phyloP scores from a whole-genome alignment of 1,140 invertebrate genomes.

The Macrocentrus cingulum region DNA sequence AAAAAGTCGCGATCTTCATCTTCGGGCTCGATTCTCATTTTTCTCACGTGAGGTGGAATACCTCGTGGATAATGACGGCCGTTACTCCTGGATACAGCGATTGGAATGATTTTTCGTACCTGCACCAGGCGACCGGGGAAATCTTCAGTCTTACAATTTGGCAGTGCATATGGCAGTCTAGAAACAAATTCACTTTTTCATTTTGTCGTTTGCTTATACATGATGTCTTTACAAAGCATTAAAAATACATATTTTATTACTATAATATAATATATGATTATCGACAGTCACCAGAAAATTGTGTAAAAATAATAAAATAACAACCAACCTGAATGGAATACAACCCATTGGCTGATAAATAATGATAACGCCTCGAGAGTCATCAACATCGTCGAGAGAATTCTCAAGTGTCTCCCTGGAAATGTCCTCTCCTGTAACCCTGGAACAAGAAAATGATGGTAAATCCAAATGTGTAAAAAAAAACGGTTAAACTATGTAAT shows the following conservation, averaged over 20 bases:
- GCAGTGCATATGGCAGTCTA: slow-evolving; percentile 34
- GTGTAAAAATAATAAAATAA: neutral
- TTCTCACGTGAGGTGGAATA: too few relatives aligned
- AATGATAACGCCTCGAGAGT: neutral
- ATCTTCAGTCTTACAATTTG: slow-evolving; percentile 29
- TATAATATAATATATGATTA: too few relatives aligned
- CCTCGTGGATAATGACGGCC: too few relatives aligned
- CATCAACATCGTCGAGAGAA: neutral
- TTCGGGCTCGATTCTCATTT: too few relatives aligned
- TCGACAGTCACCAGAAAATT: too few relatives aligned
- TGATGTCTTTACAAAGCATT: too few relatives aligned
- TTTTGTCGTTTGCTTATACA: neutral
- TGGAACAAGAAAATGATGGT: too few relatives aligned
- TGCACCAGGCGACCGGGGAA: slow-evolving; percentile 17
- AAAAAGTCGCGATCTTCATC: too few relatives aligned
- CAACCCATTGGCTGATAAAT: slow-evolving; percentile 35
- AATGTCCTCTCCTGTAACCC: neutral
- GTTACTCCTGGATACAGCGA: slow-evolving; percentile 10
- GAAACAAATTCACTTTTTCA: neutral
- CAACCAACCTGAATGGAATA: slow-evolving; percentile 30
- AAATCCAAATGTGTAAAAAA: too few relatives aligned
- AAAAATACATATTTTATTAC: too few relatives aligned
- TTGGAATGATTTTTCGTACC: slow-evolving; percentile 31
- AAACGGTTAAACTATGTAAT: neutral
- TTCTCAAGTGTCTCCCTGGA: too few relatives aligned